phyloP scores from a whole-genome alignment of 2,113 vertebrate species.

The Calypte anna region DNA sequence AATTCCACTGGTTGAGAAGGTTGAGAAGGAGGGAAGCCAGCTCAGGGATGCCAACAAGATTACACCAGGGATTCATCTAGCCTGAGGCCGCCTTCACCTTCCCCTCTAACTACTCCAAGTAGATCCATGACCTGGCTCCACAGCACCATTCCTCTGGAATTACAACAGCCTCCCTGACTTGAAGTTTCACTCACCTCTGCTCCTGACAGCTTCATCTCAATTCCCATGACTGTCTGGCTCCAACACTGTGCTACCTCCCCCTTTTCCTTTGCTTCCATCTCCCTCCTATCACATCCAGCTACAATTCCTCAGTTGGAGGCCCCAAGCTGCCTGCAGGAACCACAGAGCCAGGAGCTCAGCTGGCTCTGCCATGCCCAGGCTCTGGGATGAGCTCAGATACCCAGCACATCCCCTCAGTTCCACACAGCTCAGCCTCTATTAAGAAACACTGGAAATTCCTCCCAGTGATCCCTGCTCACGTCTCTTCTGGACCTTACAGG shows the following conservation, averaged over 20 bases:
- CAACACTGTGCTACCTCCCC: fast-evolving
- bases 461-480: neutral
- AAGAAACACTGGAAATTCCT: neutral
- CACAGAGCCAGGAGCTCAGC: neutral
- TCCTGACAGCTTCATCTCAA: constrained; percentile 11
- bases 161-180: neutral
- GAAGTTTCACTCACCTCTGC: neutral
- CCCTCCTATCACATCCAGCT: neutral
- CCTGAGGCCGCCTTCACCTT: neutral
- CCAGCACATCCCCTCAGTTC: neutral
- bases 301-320: neutral
- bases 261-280: neutral
- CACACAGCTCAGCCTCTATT: neutral
- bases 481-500: neutral
- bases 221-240: constrained; percentile 42
- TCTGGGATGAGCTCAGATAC: neutral
- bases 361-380: neutral
- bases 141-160: neutral
- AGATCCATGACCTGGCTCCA: neutral
- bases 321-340: neutral
- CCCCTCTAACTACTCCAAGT: neutral
- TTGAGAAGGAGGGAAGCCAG: constrained; percentile 12
- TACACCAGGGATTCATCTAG: constrained; percentile 48
- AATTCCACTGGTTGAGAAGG: constrained; percentile 38
- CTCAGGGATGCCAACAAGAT: constrained; percentile 25